Evolutionary conservation across 1,140 invertebrate genomes (phyloP).

Genomic region (Drosophila eugracilis): DNA sequence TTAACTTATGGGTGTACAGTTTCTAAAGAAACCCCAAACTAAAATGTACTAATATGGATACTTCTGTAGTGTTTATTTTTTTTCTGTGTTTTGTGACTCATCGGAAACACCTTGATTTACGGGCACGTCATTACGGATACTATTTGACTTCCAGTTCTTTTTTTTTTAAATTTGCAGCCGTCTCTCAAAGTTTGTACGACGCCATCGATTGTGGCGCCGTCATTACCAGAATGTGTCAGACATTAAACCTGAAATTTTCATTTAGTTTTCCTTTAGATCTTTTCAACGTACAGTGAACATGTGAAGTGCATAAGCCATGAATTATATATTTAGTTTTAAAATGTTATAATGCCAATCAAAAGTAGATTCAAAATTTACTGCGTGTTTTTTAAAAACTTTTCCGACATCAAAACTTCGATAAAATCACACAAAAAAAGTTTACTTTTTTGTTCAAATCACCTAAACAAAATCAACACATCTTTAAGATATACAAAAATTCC

Average conservation of each 20-base stretch:
- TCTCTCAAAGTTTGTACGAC: conserved; percentile 29
- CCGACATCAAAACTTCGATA: neutral
- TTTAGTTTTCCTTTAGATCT: conserved; percentile 20
- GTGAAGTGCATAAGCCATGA: neutral
- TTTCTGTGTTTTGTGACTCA: conserved; percentile 20
- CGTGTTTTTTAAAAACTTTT: too few species aligned
- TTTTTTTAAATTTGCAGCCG: conserved; percentile 15
- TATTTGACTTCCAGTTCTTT: neutral
- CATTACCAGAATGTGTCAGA: conserved; percentile 37
- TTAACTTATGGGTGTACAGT: too few species aligned
- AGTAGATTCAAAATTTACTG: too few species aligned
- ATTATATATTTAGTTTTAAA: too few species aligned
- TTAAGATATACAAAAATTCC: conserved; percentile 2
- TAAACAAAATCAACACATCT: neutral
- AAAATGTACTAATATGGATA: neutral
- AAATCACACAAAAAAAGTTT: neutral
- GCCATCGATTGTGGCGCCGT: conserved; percentile 55
- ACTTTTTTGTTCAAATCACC: neutral
- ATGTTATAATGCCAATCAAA: too few species aligned
- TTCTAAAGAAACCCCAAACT: neutral
- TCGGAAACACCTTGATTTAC: conserved; percentile 29
- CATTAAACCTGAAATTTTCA: conserved; percentile 28
- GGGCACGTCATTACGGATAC: conserved; percentile 27
- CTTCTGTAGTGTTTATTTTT: neutral
- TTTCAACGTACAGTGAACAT: conserved; percentile 18